A percentile compares a stretch with the other conserved stretches of the same genome.
Evolutionary conservation across 2,113 vertebrate species (phyloP).

Genomic region (Cygnus atratus): DNA sequence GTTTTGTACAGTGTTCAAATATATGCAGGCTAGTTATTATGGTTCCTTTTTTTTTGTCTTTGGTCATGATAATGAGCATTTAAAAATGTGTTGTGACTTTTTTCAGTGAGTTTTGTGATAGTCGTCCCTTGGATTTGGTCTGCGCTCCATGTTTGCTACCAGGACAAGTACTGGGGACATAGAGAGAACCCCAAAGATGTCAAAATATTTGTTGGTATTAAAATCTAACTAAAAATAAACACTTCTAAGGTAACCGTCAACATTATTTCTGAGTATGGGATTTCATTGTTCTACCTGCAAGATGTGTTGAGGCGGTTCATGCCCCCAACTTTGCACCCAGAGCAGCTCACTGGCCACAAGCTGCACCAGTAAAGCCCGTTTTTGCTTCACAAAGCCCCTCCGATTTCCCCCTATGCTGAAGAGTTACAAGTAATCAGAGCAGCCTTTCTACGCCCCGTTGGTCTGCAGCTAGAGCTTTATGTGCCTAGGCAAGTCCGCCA

Average conservation of each 20-base stretch:
- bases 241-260: neutral
- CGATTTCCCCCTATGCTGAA: rapidly evolving
- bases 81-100: neutral
- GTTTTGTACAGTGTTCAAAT: neutral
- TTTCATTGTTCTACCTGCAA: neutral
- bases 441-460: neutral
- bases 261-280: neutral
- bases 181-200: neutral
- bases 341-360: neutral
- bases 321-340: neutral
- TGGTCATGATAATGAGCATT: neutral
- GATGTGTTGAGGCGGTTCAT: neutral
- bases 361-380: neutral
- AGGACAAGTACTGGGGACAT: neutral
- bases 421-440: neutral
- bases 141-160: neutral
- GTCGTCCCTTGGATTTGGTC: neutral
- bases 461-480: neutral
- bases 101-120: neutral
- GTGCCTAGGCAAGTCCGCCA: rapidly evolving
- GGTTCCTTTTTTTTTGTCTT: neutral
- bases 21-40: neutral
- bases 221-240: neutral
- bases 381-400: neutral
- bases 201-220: neutral